These are phyloP conservation scores for Suricata suricatta DNA, from an alignment of 2,113 vertebrate genomes.

Conservation along the genomic window DNA sequence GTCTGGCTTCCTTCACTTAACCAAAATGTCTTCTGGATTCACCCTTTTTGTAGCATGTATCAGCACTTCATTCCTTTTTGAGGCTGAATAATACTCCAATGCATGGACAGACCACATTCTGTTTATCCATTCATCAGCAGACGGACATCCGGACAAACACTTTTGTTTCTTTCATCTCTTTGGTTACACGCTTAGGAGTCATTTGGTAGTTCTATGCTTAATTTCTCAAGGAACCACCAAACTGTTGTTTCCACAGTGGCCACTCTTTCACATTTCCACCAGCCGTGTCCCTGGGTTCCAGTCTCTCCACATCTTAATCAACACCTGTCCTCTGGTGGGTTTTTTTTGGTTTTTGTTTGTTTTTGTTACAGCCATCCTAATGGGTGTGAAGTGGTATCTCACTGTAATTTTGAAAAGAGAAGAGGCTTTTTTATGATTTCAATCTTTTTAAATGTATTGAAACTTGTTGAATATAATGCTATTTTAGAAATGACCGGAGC, in stretches of 20 bases:
- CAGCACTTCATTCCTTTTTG: not conserved
- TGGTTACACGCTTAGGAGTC: not conserved
- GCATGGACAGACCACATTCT: not conserved
- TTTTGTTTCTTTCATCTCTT: not conserved
- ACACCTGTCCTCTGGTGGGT: not conserved
- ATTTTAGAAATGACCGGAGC: not conserved
- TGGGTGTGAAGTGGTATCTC: not conserved
- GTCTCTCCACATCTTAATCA: not conserved
- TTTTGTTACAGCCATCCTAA: not conserved
- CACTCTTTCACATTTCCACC: not conserved
- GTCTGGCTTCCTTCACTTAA: not conserved
- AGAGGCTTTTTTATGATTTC: not conserved
- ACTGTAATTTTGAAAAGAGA: not conserved
- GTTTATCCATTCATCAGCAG: not conserved
- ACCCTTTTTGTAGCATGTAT: not conserved
- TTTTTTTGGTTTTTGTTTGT: not conserved
- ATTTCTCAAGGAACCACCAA: not conserved
- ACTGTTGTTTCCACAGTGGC: not conserved
- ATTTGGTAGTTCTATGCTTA: not conserved
- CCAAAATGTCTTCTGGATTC: not conserved
- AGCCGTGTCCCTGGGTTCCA: not conserved
- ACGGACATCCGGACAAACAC: not conserved
- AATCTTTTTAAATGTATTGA: not conserved
- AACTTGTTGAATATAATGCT: not conserved
- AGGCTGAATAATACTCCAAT: not conserved